Evolutionary conservation across 1,140 invertebrate species (phyloP).

Genomic region (Drosophila takahashii): DNA sequence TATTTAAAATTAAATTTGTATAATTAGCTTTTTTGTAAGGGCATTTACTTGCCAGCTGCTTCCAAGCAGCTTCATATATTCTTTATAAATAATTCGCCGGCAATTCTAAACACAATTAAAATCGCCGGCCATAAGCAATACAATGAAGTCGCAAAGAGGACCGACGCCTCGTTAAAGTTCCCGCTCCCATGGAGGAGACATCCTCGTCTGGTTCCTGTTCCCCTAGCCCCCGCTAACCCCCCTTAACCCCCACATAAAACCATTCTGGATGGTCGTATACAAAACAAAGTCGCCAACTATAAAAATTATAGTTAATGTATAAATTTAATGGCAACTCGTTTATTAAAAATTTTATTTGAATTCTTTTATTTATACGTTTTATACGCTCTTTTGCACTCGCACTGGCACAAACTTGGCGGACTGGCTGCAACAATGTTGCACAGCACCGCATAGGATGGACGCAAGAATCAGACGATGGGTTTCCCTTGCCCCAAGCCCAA

Average conservation of each 20-base stretch:
- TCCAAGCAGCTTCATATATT: constrained; percentile 5
- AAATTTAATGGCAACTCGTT: constrained; percentile 84
- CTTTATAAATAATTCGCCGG: constrained; percentile 46
- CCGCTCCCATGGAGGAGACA: constrained; percentile 24
- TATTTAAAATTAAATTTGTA: too few relatives aligned
- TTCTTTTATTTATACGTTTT: constrained; percentile 84
- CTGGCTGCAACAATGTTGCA: constrained; percentile 74
- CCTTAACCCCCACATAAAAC: not conserved
- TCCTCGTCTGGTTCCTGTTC: constrained; percentile 42
- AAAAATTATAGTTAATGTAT: constrained; percentile 85
- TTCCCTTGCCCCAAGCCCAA: constrained; percentile 5
- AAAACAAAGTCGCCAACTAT: constrained; percentile 83
- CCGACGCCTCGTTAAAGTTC: constrained; percentile 66
- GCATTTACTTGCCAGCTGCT: constrained; percentile 18
- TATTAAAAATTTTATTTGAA: constrained; percentile 85
- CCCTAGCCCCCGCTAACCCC: too few relatives aligned
- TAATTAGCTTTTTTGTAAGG: not conserved
- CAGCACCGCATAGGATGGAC: constrained; percentile 56
- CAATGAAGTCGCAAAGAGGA: constrained; percentile 58
- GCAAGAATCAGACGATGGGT: constrained; percentile 45
- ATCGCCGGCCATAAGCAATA: constrained; percentile 49
- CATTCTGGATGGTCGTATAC: constrained; percentile 59
- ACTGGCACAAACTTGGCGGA: constrained; percentile 38
- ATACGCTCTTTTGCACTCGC: constrained; percentile 77
- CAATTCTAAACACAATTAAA: constrained; percentile 75